A percentile compares a stretch with the other conserved stretches of the same genome.
Evolutionary conservation across 2,113 vertebrate genomes (phyloP).

Genomic region (Macroglossus sobrinus): DNA sequence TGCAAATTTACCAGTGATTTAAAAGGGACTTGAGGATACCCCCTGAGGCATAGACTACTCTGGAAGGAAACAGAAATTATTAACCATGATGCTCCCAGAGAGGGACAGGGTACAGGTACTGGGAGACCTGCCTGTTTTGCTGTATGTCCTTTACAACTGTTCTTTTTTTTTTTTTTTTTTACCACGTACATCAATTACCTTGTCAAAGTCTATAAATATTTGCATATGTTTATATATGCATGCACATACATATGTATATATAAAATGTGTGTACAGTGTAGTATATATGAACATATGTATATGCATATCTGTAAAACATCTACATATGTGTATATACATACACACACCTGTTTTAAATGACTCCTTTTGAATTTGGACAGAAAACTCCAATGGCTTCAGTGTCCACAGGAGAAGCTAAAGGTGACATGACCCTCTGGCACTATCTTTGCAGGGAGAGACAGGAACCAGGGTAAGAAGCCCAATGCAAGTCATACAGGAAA

Average conservation of each 20-base stretch:
- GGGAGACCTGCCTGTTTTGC: not conserved
- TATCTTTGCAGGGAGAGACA: not conserved
- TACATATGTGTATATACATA: not conserved
- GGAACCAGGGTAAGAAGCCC: not conserved
- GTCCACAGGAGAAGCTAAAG: constrained; percentile 25
- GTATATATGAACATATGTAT: not conserved
- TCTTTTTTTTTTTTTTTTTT: not conserved
- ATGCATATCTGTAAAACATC: not conserved
- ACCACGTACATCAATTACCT: not conserved
- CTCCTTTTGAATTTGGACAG: not conserved
- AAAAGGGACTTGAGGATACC: not conserved
- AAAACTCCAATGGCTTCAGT: constrained; percentile 10
- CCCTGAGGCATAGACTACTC: not conserved
- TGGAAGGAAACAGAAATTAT: not conserved
- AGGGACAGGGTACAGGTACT: not conserved
- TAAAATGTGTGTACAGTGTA: not conserved
- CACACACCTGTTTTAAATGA: not conserved
- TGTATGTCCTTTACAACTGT: not conserved
- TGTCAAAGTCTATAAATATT: not conserved
- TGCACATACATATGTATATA: not conserved
- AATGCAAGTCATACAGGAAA: constrained; percentile 8
- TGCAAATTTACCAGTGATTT: not conserved
- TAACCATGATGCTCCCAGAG: not conserved
- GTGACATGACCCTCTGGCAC: not conserved
- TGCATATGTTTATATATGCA: not conserved